Evolutionary conservation across 1,140 invertebrate species (phyloP), one percentile per base, ranked within the genome.

Genomic region (Magallana angulata): DNA sequence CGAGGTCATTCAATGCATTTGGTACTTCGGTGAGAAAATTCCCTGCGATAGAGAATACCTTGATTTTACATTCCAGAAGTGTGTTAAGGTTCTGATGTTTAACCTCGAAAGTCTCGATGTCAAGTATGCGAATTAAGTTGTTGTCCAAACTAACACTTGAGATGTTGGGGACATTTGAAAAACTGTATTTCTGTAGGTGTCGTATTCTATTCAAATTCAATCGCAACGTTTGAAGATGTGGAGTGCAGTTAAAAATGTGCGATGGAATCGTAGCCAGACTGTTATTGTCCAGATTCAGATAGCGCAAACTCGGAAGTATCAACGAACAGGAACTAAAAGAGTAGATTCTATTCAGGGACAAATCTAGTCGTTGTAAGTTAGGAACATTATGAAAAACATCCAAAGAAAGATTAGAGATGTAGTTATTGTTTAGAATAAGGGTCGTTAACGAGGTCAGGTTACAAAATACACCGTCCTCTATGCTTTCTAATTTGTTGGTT

Each of bases 161-260:
- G 36, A 76, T 11, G 24, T 76, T 76, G 68, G 68, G 68, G 9
- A 76, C 0, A 24, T 11, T 76, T 36, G 68, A 76, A 36, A 76
- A 76, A 36, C 18, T 30, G 11, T 76, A 76, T 8, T 76, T 30
- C 24, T 8, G 36, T 76, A 76, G 24, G 5, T 9, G 7, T 1
- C 9, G 12, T 76, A 76, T 76, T 76, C 68, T 76, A 30, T 76
- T 76, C 24, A 76, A 30, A 76, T 76, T 76, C 68, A 76, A 30
- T 76, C 24, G 24, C 8, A 76, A 30, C 8, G 9, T 30, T 30
- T 76, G 68, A 11, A 76, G 68, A 76, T 76, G 24, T 76, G 68
- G 68, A 30, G 68, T 76, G 12, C 68, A 76, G 68, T 76, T 76
- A 30, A 76, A 76, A 11, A 76, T 76, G 36, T 30, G 9, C 36